These are phyloP conservation scores for Oreochromis tanganicae DNA, from an alignment of 2,113 vertebrate genomes.

Conservation along the genomic window DNA sequence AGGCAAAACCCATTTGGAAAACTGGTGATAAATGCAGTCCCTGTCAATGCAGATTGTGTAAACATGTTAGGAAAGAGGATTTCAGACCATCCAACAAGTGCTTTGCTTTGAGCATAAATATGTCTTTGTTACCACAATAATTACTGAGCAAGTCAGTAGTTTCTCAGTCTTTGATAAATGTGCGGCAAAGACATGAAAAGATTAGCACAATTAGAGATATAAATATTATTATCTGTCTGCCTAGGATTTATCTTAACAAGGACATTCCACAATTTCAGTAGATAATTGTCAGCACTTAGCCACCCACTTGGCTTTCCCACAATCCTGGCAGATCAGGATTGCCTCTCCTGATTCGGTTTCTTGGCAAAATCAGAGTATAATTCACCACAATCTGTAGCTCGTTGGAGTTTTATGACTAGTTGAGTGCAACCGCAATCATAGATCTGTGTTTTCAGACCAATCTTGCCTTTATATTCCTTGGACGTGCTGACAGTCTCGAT, in stretches of 20 bases:
- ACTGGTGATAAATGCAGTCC: not conserved
- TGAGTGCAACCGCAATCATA: constrained; percentile 13
- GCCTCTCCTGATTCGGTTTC: not conserved
- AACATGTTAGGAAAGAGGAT: not conserved
- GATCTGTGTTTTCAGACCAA: constrained; percentile 10
- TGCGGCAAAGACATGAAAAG: not conserved
- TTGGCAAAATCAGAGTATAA: constrained; percentile 6
- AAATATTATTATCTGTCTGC: not conserved
- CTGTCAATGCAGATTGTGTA: not conserved
- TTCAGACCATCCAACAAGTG: not conserved
- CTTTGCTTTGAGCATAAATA: not conserved
- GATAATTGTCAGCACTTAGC: constrained; percentile 26
- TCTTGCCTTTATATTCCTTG: constrained; percentile 23
- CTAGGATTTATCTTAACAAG: not conserved
- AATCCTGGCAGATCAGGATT: constrained; percentile 2
- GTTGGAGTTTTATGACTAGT: constrained; percentile 21
- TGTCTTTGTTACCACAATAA: not conserved
- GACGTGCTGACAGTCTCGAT: not conserved
- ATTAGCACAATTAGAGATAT: not conserved
- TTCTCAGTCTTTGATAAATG: not conserved
- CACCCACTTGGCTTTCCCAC: constrained; percentile 39
- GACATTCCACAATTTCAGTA: not conserved
- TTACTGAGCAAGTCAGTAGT: not conserved
- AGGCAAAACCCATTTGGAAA: not conserved
- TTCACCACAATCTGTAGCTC: constrained; percentile 6